Conservation (phyloP, 2,113 vertebrate genomes). For the Alligator sinensis region DNA sequence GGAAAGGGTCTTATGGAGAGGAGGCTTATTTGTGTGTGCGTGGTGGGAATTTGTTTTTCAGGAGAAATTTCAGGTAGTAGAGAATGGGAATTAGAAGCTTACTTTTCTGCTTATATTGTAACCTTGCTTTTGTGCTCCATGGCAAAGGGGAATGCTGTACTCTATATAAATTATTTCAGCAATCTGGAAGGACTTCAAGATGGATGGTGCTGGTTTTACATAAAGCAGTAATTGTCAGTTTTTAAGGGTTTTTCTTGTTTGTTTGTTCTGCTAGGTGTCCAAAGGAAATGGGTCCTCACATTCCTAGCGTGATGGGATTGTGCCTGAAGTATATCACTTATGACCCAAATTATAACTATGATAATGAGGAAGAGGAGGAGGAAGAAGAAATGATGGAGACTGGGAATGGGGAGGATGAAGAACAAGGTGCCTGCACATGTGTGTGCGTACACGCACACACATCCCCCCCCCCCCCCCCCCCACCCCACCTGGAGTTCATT, state of each 20-base stretch:
- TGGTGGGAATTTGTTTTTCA: neutral
- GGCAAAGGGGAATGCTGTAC: neutral
- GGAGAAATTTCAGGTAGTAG: neutral
- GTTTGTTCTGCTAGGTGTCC: constrained; percentile 83
- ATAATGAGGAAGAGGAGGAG: constrained; percentile 86
- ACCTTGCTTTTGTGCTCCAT: neutral
- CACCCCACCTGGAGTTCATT: neutral
- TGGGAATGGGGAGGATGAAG: constrained; percentile 87
- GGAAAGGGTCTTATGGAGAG: neutral
- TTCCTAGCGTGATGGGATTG: constrained; percentile 86
- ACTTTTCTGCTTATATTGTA: neutral
- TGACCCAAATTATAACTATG: constrained; percentile 95
- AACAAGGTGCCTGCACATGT: constrained; percentile 81
- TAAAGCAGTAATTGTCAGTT: neutral
- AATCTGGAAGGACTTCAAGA: neutral
- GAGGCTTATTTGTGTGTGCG: neutral
- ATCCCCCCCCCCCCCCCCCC: too few relatives aligned
- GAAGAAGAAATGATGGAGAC: constrained; percentile 89
- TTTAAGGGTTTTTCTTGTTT: neutral
- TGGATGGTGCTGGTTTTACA: neutral
- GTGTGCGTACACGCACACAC: constrained; percentile 39
- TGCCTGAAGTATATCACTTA: constrained; percentile 93
- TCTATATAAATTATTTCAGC: neutral
- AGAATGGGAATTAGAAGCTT: neutral
- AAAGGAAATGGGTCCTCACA: constrained; percentile 91